These are phyloP conservation scores for Chloebia gouldiae DNA, from an alignment of 2,113 vertebrate species.

Conservation along the genomic window DNA sequence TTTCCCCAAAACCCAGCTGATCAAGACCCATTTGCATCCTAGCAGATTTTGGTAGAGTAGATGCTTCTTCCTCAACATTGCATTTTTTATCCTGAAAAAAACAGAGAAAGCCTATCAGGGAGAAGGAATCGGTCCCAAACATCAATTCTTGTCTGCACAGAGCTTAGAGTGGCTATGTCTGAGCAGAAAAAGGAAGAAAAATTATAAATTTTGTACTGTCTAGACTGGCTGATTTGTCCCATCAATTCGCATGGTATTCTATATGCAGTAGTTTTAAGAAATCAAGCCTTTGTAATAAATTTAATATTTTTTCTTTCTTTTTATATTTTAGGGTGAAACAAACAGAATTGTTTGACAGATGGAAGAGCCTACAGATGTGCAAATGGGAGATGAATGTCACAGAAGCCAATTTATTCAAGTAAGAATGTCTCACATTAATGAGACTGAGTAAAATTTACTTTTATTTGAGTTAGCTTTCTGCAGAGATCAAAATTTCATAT, in stretches of 20 bases:
- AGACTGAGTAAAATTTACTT: background rate
- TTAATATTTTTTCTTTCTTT: background rate
- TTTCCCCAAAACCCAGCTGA: background rate
- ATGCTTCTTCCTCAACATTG: background rate
- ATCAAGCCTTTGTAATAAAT: background rate
- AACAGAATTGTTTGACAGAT: constrained; percentile 93
- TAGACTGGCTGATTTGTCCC: background rate
- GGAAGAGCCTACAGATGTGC: constrained; percentile 93
- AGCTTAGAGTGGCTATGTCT: background rate
- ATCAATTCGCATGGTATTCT: background rate
- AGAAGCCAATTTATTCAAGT: constrained; percentile 93
- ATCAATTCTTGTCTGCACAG: background rate
- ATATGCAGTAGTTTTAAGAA: background rate
- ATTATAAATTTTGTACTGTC: background rate
- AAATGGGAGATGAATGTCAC: constrained; percentile 91
- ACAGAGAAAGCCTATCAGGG: background rate
- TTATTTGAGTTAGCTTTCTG: background rate
- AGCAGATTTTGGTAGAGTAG: background rate
- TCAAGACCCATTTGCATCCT: background rate
- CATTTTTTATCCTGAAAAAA: background rate
- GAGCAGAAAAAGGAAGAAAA: background rate
- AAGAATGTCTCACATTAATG: constrained; percentile 19
- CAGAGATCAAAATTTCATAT: background rate
- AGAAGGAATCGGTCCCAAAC: background rate
- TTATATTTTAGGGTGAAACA: constrained; percentile 87